Percentiles rank a stretch among this genome's conserved stretches.
Evolutionary conservation across 2,888 invertebrate genomes (phyloP).

Genomic region (Catocala nupta): DNA sequence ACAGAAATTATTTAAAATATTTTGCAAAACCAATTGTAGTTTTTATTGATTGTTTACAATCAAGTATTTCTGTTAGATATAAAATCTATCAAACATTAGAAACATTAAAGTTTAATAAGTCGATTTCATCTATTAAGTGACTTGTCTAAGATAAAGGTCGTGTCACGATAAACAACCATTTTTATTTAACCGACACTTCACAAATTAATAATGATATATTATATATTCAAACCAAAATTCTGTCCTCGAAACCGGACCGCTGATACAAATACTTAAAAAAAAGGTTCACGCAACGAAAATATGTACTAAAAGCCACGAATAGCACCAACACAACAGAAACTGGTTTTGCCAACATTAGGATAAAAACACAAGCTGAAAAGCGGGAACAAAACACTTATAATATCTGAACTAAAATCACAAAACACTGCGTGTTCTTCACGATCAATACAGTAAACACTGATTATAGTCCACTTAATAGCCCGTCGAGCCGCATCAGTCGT

Average conservation of each 20-base stretch:
- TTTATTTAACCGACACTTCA: not conserved
- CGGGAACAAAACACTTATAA: constrained; percentile 22
- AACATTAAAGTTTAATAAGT: constrained; percentile 2
- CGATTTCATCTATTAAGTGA: constrained; percentile 7
- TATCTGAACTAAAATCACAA: constrained; percentile 57
- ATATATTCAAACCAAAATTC: too few species aligned
- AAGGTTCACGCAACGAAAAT: too few species aligned
- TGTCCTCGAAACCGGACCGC: too few species aligned
- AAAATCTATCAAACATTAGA: not conserved
- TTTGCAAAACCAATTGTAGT: constrained; percentile 23
- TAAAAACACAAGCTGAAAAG: constrained; percentile 23
- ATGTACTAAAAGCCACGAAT: constrained; percentile 9
- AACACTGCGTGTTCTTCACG: constrained; percentile 56
- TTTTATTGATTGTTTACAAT: constrained; percentile 5
- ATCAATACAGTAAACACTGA: constrained; percentile 58
- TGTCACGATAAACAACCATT: not conserved
- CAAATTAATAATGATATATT: not conserved
- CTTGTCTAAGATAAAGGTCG: constrained; percentile 13
- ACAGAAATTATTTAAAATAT: constrained; percentile 10
- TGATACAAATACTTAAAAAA: too few species aligned
- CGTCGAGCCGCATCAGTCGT: constrained; percentile 87
- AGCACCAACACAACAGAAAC: constrained; percentile 49
- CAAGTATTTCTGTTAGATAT: constrained; percentile 1
- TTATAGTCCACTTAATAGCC: constrained; percentile 80
- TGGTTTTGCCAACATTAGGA: constrained; percentile 18